Percentiles rank a stretch among this genome's conserved stretches.
These are phyloP conservation scores for Salvelinus fontinalis DNA, from an alignment of 2,113 vertebrate genomes.

Conservation along the genomic window DNA sequence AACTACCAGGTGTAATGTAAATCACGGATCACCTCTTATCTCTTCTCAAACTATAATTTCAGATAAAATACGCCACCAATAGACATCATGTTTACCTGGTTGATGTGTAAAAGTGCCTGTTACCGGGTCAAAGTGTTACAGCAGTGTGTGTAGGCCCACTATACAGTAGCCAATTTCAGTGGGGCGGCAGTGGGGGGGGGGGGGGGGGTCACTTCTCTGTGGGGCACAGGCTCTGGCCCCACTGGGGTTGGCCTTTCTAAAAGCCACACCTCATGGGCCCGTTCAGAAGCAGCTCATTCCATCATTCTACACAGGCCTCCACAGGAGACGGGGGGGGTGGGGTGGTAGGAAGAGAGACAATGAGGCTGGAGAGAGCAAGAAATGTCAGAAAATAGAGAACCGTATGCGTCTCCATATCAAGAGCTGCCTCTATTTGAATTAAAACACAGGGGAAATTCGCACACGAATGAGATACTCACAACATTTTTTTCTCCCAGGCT, in stretches of 20 bases:
- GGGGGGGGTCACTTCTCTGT: not conserved
- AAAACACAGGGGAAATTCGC: not conserved
- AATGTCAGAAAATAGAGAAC: not conserved
- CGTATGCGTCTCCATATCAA: not conserved
- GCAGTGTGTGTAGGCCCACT: no score
- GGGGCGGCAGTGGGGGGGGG: no score
- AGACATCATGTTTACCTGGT: no score
- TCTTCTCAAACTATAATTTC: no score
- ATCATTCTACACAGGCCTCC: not conserved
- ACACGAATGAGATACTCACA: not conserved
- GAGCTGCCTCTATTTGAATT: not conserved
- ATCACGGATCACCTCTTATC: no score
- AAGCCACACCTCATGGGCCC: not conserved
- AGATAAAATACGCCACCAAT: no score
- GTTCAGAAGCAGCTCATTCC: not conserved
- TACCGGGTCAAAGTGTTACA: no score
- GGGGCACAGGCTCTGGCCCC: not conserved
- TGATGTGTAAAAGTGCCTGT: no score
- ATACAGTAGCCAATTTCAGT: no score
- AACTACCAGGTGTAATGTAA: not conserved
- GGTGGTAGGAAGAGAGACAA: not conserved
- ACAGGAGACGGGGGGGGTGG: not conserved
- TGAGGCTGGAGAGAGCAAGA: not conserved
- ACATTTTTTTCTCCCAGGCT: not conserved
- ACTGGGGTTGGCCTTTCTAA: not conserved